Conservation (phyloP, 2,888 invertebrate genomes). For the Acanthosepion esculentum region DNA sequence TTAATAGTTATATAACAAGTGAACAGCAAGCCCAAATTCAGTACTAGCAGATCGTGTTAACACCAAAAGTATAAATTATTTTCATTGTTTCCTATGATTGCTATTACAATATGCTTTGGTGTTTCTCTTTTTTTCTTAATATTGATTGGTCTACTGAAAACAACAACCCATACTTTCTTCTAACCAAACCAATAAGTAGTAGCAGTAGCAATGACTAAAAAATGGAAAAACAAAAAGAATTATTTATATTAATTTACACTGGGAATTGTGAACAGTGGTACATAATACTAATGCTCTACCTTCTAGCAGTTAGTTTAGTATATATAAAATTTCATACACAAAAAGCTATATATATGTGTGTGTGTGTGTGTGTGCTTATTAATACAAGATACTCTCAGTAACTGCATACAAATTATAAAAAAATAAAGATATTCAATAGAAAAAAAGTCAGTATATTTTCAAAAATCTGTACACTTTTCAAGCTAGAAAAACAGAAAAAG, state of each 20-base stretch:
- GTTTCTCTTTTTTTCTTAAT: neutral
- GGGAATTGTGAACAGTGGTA: too few relatives aligned
- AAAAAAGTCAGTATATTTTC: too few relatives aligned
- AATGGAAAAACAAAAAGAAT: neutral
- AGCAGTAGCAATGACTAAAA: neutral
- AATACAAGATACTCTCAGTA: too few relatives aligned
- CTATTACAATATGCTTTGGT: neutral
- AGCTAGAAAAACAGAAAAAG: too few relatives aligned
- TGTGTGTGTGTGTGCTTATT: too few relatives aligned
- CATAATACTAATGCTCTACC: too few relatives aligned
- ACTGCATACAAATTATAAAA: too few relatives aligned
- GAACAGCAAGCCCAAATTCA: neutral
- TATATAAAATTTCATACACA: too few relatives aligned
- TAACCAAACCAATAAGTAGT: neutral
- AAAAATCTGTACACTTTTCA: too few relatives aligned
- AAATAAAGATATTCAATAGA: too few relatives aligned
- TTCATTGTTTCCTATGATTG: neutral
- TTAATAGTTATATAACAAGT: neutral
- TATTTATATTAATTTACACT: neutral
- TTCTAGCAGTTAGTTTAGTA: too few relatives aligned
- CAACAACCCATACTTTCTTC: neutral
- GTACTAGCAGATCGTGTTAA: neutral
- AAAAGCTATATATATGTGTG: too few relatives aligned
- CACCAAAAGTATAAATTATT: neutral
- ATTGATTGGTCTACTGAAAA: neutral